Evolutionary conservation across 1,140 invertebrate genomes (phyloP).

Genomic region (Linepithema humile): DNA sequence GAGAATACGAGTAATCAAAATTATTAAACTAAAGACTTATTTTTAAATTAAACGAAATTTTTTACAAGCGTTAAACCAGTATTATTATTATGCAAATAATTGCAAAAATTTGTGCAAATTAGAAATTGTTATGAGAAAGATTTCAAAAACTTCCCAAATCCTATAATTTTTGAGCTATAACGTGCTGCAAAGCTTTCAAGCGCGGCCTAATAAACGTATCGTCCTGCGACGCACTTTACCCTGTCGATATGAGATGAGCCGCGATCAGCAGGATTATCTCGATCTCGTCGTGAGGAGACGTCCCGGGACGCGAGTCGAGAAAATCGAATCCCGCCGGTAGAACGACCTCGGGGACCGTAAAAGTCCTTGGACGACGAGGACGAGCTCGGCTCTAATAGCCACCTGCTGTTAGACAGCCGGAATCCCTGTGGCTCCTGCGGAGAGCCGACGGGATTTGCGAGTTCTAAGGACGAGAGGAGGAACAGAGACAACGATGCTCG

Average conservation of each 20-base stretch:
- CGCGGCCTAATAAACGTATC: slow-evolving; percentile 35
- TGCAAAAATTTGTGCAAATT: no score
- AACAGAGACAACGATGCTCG: background rate
- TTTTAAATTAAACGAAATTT: background rate
- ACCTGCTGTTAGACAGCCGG: slow-evolving; percentile 66
- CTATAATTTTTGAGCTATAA: no score
- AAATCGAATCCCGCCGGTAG: slow-evolving; percentile 58
- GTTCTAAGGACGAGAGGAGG: background rate
- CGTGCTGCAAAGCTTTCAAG: background rate
- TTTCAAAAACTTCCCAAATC: background rate
- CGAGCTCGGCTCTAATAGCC: slow-evolving; percentile 62
- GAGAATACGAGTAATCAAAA: background rate
- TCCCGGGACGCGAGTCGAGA: slow-evolving; percentile 47
- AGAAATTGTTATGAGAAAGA: no score
- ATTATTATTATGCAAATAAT: no score
- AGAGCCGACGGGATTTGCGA: slow-evolving; percentile 56
- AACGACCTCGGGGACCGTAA: slow-evolving; percentile 46
- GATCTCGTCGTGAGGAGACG: slow-evolving; percentile 24
- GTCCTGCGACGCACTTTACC: slow-evolving; percentile 37
- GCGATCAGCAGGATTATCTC: slow-evolving; percentile 62
- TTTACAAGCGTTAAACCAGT: background rate
- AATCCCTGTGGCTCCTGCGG: slow-evolving; percentile 54
- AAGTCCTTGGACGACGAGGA: slow-evolving; percentile 43
- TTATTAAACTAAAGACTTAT: background rate
- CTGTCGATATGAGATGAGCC: slow-evolving; percentile 14